A percentile compares a stretch with the other conserved stretches of the same genome.
Evolutionary conservation across 2,113 vertebrate species (phyloP).

Genomic region (Lonchura striata): DNA sequence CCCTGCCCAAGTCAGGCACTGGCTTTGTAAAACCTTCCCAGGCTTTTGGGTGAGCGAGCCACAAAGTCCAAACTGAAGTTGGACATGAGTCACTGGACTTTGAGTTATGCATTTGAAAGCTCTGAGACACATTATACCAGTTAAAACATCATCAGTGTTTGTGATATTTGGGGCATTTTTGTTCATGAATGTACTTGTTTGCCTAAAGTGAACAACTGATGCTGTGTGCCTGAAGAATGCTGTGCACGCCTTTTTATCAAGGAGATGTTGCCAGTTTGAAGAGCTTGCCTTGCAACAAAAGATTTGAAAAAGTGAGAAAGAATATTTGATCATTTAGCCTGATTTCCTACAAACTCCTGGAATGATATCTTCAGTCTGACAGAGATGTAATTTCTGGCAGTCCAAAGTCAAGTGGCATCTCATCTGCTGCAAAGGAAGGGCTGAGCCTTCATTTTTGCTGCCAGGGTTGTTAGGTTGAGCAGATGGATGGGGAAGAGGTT

Average conservation of each 20-base stretch:
- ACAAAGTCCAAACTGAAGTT: not conserved
- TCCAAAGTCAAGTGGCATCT: not conserved
- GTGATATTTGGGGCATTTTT: slow-evolving; percentile 44
- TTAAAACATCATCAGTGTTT: slow-evolving; percentile 14
- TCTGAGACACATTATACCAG: not conserved
- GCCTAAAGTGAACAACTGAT: not conserved
- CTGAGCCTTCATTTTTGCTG: not conserved
- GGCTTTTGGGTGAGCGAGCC: not conserved
- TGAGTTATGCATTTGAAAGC: not conserved
- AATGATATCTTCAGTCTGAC: not conserved
- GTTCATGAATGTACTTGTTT: slow-evolving; percentile 63
- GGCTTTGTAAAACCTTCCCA: not conserved
- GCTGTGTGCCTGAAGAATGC: slow-evolving; percentile 26
- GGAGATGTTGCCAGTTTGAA: not conserved
- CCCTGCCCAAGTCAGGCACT: not conserved
- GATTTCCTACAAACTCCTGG: not conserved
- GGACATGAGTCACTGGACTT: slow-evolving; percentile 44
- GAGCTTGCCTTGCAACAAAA: not conserved
- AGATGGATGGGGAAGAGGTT: not conserved
- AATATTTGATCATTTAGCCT: not conserved
- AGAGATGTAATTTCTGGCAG: not conserved
- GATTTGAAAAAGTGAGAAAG: not conserved
- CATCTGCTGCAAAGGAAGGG: not conserved
- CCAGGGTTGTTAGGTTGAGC: not conserved
- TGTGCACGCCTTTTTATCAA: not conserved